A percentile compares a stretch with the other conserved stretches of the same genome.
Conservation (phyloP, 2,888 invertebrate species). For the Nymphalis urticae region DNA sequence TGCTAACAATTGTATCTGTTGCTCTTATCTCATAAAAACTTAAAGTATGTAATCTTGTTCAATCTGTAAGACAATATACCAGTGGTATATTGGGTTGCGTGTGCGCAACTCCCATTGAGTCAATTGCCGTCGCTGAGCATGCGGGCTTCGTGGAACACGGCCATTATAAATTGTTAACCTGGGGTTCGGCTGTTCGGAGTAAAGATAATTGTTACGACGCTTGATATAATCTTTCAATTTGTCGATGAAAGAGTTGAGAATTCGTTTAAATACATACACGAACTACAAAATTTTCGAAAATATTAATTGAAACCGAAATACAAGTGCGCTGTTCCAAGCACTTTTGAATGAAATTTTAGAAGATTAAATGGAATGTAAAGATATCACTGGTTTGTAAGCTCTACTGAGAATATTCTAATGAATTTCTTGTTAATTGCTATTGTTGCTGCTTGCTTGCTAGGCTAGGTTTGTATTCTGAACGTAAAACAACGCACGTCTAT, state of each 20-base stretch:
- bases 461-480: too few species aligned
- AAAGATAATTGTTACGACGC: conserved; percentile 12
- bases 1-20: too few species aligned
- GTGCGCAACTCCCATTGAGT: conserved; percentile 38
- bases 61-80: conserved; percentile 3
- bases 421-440: too few species aligned
- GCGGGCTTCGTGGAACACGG: conserved; percentile 45
- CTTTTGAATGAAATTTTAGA: background rate
- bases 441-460: too few species aligned
- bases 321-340: too few species aligned
- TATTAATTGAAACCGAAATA: too few species aligned
- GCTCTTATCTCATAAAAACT: background rate
- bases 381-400: too few species aligned
- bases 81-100: conserved; percentile 37
- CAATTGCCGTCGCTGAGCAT: conserved; percentile 43
- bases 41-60: background rate
- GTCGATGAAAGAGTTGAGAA: conserved; percentile 11
- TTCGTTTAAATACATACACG: background rate
- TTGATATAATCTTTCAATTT: conserved; percentile 23
- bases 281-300: too few species aligned
- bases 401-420: too few species aligned
- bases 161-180: conserved; percentile 33
- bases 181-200: conserved; percentile 19
- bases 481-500: too few species aligned
- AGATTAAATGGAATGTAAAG: background rate